Conservation (phyloP, 2,888 invertebrate genomes). For the Rotaria magnacalcarata region DNA sequence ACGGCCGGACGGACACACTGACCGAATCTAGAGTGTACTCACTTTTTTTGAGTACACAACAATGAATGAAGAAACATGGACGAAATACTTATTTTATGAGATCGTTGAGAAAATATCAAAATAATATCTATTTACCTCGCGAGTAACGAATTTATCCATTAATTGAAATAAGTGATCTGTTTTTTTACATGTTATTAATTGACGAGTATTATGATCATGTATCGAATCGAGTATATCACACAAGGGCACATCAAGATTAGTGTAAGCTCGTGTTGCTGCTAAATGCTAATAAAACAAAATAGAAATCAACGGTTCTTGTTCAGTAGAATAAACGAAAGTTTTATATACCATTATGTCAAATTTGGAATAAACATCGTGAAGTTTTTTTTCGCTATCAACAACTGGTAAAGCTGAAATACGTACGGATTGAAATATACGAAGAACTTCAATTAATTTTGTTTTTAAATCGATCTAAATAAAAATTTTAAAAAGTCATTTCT, state of each 20-base stretch:
- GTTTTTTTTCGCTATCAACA: background rate
- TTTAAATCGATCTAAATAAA: conserved; percentile 16
- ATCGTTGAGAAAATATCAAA: background rate
- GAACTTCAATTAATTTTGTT: conserved; percentile 23
- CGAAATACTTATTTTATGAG: background rate
- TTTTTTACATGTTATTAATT: conserved; percentile 3
- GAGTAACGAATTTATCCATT: conserved; percentile 35
- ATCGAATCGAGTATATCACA: background rate
- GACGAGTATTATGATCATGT: background rate
- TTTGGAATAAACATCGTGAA: conserved; percentile 18
- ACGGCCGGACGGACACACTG: no score
- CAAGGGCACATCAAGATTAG: conserved; percentile 19
- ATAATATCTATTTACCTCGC: background rate
- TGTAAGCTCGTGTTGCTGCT: background rate
- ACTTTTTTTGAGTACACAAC: no score
- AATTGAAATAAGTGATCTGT: conserved; percentile 23
- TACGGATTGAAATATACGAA: background rate
- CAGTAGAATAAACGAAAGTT: background rate
- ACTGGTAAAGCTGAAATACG: conserved; percentile 25
- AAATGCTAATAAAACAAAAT: background rate
- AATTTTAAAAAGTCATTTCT: no score
- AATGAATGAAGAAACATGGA: no score
- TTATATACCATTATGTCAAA: conserved; percentile 25
- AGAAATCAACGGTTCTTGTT: background rate
- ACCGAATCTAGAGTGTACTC: no score